These are phyloP conservation scores for Eriocheir sinensis DNA, from an alignment of 1,140 invertebrate species.

Conservation along the genomic window DNA sequence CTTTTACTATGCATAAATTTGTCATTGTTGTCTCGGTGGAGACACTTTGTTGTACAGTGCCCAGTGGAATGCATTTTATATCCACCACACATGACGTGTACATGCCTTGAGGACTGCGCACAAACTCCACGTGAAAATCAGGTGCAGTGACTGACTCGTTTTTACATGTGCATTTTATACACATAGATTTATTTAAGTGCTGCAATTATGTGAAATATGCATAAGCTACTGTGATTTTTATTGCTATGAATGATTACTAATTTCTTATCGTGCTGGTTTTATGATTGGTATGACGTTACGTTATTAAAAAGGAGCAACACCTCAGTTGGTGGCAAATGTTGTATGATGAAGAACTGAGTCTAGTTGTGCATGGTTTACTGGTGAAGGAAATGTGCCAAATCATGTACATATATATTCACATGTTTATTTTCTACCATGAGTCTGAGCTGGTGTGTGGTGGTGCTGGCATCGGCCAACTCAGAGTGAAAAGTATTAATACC, in stretches of 20 bases:
- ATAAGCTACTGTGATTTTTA: not conserved
- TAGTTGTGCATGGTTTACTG: not conserved
- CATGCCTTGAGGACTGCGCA: slow-evolving; percentile 57
- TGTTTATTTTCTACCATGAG: not conserved
- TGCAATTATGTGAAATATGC: not conserved
- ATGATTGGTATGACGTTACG: not conserved
- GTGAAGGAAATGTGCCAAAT: too few relatives aligned
- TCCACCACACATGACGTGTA: slow-evolving; percentile 37
- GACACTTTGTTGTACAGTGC: not conserved
- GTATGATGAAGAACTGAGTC: not conserved
- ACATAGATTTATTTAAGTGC: slow-evolving; percentile 22
- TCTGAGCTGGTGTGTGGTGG: not conserved
- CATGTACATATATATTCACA: too few relatives aligned
- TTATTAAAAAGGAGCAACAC: not conserved
- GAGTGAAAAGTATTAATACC: not conserved
- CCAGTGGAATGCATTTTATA: slow-evolving; percentile 49
- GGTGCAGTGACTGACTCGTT: slow-evolving; percentile 26
- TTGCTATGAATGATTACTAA: too few relatives aligned
- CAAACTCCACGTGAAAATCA: not conserved
- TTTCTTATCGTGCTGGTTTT: too few relatives aligned
- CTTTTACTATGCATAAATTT: not conserved
- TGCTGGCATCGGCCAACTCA: not conserved
- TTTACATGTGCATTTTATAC: slow-evolving; percentile 47
- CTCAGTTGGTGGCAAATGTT: not conserved
- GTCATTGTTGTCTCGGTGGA: not conserved